These are phyloP conservation scores for Pluvialis apricaria DNA, from an alignment of 2,113 vertebrate species.

Conservation along the genomic window DNA sequence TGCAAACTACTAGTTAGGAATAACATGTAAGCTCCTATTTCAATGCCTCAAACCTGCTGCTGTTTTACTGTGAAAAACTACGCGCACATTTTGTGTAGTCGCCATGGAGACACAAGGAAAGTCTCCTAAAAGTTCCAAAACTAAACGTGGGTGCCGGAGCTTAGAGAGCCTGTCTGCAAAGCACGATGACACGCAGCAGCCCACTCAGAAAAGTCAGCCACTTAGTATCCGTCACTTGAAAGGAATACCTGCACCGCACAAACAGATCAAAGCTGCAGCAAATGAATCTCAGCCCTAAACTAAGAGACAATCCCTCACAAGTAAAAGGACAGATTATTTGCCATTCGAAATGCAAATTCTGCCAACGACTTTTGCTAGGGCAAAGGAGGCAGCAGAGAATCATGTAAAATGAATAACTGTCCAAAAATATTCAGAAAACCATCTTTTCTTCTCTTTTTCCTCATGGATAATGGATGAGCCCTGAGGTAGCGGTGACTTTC, in stretches of 20 bases:
- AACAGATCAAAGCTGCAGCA: background rate
- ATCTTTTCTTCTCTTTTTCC: background rate
- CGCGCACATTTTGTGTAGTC: background rate
- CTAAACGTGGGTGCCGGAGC: background rate
- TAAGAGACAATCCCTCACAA: background rate
- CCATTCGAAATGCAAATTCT: background rate
- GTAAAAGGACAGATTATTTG: background rate
- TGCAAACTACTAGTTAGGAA: background rate
- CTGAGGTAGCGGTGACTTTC: background rate
- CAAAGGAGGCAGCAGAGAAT: conserved; percentile 18
- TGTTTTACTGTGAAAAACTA: background rate
- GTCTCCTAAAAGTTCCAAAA: background rate
- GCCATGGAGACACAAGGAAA: background rate
- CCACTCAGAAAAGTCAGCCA: background rate
- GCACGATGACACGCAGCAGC: background rate
- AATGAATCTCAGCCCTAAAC: background rate
- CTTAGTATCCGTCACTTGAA: background rate
- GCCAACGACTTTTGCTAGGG: background rate
- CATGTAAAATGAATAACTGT: conserved; percentile 10
- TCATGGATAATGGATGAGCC: conserved; percentile 37
- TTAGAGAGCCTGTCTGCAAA: background rate
- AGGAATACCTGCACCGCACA: background rate
- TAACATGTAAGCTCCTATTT: background rate
- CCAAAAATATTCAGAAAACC: conserved; percentile 13
- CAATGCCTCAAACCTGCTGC: background rate